Percentiles rank a stretch among this genome's conserved stretches.
Conservation (phyloP, 2,888 invertebrate species). For the Anticlea derivata region DNA sequence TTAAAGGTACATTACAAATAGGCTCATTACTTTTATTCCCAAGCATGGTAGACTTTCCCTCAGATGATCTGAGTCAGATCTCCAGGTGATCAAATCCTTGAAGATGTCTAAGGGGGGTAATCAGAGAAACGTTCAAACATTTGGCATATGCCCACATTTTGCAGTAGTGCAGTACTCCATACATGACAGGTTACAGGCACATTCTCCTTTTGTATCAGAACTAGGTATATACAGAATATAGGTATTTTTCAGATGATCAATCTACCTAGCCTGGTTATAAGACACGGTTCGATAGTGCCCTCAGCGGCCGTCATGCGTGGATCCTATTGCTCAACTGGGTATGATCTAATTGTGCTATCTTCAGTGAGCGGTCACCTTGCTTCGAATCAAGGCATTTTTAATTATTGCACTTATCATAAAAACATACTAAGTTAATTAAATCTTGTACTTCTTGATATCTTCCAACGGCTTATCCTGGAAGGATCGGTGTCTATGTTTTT, state of each 20-base stretch:
- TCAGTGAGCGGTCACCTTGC: slow-evolving; percentile 61
- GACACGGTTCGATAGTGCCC: slow-evolving; percentile 55
- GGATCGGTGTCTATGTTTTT: too few relatives aligned
- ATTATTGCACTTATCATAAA: slow-evolving; percentile 15
- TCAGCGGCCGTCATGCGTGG: slow-evolving; percentile 59
- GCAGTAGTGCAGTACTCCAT: too few relatives aligned
- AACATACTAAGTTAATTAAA: neutral
- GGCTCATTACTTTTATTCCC: too few relatives aligned
- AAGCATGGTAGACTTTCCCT: too few relatives aligned
- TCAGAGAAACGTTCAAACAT: too few relatives aligned
- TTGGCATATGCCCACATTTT: too few relatives aligned
- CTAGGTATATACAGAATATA: neutral
- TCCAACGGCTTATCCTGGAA: too few relatives aligned
- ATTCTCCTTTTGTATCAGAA: neutral
- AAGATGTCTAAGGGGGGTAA: too few relatives aligned
- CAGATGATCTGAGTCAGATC: too few relatives aligned
- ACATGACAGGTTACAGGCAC: too few relatives aligned
- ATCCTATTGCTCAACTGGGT: slow-evolving; percentile 63
- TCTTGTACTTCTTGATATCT: neutral
- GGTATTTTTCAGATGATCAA: neutral
- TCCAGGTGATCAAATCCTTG: too few relatives aligned
- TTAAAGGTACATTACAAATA: too few relatives aligned
- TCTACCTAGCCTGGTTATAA: slow-evolving; percentile 13
- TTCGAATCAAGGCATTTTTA: slow-evolving; percentile 55
- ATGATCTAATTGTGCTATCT: slow-evolving; percentile 54